Conservation (phyloP, 2,888 invertebrate species). For the Merodon equestris region DNA sequence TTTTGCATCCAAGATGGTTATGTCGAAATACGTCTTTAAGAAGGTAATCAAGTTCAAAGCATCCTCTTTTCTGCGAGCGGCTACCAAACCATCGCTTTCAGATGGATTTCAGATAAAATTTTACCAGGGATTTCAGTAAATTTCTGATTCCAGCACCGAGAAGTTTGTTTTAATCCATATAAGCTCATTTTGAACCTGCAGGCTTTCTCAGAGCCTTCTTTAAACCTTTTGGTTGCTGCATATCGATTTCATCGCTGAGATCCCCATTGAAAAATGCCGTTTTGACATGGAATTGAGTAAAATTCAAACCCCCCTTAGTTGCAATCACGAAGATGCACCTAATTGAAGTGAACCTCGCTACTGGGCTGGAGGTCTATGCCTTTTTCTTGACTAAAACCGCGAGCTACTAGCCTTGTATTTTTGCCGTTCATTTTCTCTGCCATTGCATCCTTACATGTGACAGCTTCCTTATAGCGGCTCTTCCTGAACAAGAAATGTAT, state of each 20-base stretch:
- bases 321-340: constrained; percentile 67
- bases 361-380: constrained; percentile 73
- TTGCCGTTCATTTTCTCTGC: constrained; percentile 62
- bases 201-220: constrained; percentile 65
- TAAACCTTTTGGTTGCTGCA: constrained; percentile 63
- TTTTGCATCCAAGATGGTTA: constrained; percentile 14
- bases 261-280: constrained; percentile 64
- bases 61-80: constrained; percentile 41
- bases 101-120: constrained; percentile 69
- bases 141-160: constrained; percentile 70
- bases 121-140: constrained; percentile 67
- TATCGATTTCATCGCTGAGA: constrained; percentile 42
- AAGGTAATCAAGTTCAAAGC: constrained; percentile 8
- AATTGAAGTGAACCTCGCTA: constrained; percentile 69
- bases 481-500: constrained; percentile 35
- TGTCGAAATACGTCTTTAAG: constrained; percentile 14
- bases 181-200: constrained; percentile 68
- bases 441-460: constrained; percentile 49
- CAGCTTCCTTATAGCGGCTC: constrained; percentile 65
- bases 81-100: constrained; percentile 71
- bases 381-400: constrained; percentile 71
- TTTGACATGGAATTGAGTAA: constrained; percentile 60
- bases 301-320: constrained; percentile 20
- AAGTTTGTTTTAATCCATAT: constrained; percentile 70
- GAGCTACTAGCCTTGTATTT: constrained; percentile 71